phyloP scores from a whole-genome alignment of 2,797 vertebrate genomes.

The Enteromius paludinosus region DNA sequence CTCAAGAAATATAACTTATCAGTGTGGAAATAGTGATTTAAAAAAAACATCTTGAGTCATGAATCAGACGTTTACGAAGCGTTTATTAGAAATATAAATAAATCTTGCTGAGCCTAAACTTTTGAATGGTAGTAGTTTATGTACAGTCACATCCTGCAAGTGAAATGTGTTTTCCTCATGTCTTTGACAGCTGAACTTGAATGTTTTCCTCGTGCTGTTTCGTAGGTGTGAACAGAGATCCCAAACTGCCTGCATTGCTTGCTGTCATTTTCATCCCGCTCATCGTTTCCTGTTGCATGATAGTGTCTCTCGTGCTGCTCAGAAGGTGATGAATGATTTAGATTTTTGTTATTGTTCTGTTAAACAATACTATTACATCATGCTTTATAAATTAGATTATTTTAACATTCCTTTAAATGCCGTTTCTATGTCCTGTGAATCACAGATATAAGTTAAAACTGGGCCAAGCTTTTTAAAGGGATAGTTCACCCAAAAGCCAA shows the following conservation, averaged over 20 bases:
- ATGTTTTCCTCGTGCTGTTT: conserved; percentile 7
- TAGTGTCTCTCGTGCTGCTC: conserved; percentile 26
- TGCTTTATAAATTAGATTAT: not conserved
- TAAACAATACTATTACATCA: not conserved
- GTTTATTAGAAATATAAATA: not conserved
- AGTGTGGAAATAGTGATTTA: not conserved
- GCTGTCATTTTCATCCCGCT: conserved; percentile 21
- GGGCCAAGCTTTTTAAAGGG: not conserved
- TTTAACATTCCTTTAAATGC: not conserved
- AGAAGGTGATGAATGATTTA: conserved; percentile 18
- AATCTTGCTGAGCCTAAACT: not conserved
- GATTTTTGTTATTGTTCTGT: not conserved
- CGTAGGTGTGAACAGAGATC: not conserved
- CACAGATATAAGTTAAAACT: not conserved
- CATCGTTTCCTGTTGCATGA: conserved; percentile 19
- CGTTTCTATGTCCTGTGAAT: not conserved
- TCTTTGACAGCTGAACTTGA: not conserved
- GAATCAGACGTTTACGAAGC: not conserved
- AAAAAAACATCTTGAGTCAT: not conserved
- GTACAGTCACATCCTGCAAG: not conserved
- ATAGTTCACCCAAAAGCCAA: no score
- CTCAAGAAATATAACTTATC: not conserved
- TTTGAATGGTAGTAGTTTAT: not conserved
- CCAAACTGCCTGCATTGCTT: not conserved
- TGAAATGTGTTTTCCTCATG: not conserved